Evolutionary conservation across 2,888 invertebrate genomes (phyloP).

Genomic region (Apamea anceps): DNA sequence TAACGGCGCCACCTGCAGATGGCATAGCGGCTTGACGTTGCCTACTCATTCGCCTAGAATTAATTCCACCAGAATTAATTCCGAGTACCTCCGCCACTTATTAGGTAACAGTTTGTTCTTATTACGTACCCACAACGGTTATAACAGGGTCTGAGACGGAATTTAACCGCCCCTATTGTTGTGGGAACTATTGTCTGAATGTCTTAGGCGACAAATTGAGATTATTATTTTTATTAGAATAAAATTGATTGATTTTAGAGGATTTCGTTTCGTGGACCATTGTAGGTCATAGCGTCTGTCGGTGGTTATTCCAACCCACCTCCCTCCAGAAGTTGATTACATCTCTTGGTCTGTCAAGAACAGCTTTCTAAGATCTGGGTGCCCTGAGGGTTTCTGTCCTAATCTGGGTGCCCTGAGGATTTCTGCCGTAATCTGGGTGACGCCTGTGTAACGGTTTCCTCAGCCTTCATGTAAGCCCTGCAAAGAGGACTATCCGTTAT

Average conservation of each 20-base stretch:
- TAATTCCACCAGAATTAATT: slow-evolving; percentile 79
- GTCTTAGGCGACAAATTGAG: slow-evolving; percentile 29
- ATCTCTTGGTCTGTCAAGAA: neutral
- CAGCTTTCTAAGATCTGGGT: neutral
- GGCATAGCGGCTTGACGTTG: slow-evolving; percentile 67
- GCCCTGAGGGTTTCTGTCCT: neutral
- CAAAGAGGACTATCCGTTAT: too few relatives aligned
- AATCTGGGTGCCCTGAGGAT: too few relatives aligned
- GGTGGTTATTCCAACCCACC: neutral
- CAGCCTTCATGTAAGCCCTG: too few relatives aligned
- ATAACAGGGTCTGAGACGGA: slow-evolving; percentile 71
- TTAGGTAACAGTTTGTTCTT: slow-evolving; percentile 78
- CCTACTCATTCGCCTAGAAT: slow-evolving; percentile 74
- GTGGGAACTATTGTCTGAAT: slow-evolving; percentile 56
- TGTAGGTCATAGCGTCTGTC: neutral
- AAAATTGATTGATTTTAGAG: neutral
- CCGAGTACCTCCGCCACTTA: slow-evolving; percentile 73
- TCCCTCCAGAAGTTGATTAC: neutral
- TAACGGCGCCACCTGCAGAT: slow-evolving; percentile 64
- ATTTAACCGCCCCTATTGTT: slow-evolving; percentile 72
- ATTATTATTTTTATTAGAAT: neutral
- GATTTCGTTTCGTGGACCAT: neutral
- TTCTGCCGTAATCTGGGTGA: too few relatives aligned
- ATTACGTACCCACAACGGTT: slow-evolving; percentile 76
- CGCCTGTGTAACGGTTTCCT: neutral